phyloP scores from a whole-genome alignment of 2,888 invertebrate species.

The Teleogryllus oceanicus region DNA sequence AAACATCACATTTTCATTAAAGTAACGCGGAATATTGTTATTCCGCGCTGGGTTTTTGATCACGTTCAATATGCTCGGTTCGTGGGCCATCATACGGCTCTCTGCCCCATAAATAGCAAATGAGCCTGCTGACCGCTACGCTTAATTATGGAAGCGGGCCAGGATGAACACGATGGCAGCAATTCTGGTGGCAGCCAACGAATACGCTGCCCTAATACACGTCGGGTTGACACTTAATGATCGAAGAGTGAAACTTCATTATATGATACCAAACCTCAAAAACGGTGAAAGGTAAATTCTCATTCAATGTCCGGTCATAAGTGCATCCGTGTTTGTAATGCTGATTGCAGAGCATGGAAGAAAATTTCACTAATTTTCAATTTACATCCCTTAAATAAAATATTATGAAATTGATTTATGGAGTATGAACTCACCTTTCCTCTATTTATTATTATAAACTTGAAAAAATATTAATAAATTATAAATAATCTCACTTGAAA shows the following conservation, averaged over 20 bases:
- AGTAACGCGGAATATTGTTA: background rate
- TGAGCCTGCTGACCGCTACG: background rate
- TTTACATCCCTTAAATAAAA: no score
- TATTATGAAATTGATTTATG: no score
- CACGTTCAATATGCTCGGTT: background rate
- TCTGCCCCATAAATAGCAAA: conserved; percentile 6
- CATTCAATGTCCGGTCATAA: no score
- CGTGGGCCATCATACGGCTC: background rate
- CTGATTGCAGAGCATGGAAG: no score
- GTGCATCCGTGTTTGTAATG: no score
- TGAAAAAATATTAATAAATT: no score
- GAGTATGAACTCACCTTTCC: no score
- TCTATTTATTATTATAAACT: no score
- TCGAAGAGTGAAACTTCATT: background rate
- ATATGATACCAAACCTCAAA: background rate
- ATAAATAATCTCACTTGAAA: no score
- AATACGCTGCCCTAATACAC: background rate
- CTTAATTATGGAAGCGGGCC: background rate
- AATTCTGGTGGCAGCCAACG: background rate
- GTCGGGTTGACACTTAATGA: no score
- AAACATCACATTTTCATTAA: background rate
- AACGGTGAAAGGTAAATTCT: no score
- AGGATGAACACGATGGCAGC: background rate
- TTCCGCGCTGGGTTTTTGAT: background rate
- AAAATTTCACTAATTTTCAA: no score